phyloP scores from a whole-genome alignment of 2,797 vertebrate genomes.

The Cyclura pinguis region DNA sequence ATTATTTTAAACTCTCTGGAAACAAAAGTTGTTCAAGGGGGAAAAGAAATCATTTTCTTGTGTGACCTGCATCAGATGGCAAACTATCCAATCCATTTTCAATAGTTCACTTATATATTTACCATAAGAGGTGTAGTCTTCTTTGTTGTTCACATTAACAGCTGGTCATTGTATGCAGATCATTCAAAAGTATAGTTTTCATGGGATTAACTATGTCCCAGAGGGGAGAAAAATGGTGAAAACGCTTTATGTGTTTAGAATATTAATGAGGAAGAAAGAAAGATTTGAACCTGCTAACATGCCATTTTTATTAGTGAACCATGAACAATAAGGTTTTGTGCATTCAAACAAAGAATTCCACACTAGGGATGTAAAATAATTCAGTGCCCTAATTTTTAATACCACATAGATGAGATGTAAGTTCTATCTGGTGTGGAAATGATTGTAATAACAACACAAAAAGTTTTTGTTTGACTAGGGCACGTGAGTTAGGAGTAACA shows the following conservation, averaged over 20 bases:
- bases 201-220: not conserved
- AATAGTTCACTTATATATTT: not conserved
- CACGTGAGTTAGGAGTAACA: not conserved
- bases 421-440: not conserved
- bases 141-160: not conserved
- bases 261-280: not conserved
- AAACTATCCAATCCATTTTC: not conserved
- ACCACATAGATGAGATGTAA: not conserved
- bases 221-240: not conserved
- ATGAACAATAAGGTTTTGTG: not conserved
- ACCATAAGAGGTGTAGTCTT: not conserved
- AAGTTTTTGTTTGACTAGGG: not conserved
- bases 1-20: constrained; percentile 30
- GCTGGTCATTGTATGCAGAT: not conserved
- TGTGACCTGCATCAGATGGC: not conserved
- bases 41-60: not conserved
- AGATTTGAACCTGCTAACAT: not conserved
- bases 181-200: not conserved
- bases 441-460: not conserved
- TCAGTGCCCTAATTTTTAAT: not conserved
- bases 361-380: not conserved
- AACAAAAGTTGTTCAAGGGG: not conserved
- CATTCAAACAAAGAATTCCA: not conserved
- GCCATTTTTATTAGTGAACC: not conserved
- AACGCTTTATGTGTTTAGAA: not conserved